A percentile compares a stretch with the other conserved stretches of the same genome.
phyloP scores from a whole-genome alignment of 1,140 invertebrate genomes.

The Oryzaephilus surinamensis region DNA sequence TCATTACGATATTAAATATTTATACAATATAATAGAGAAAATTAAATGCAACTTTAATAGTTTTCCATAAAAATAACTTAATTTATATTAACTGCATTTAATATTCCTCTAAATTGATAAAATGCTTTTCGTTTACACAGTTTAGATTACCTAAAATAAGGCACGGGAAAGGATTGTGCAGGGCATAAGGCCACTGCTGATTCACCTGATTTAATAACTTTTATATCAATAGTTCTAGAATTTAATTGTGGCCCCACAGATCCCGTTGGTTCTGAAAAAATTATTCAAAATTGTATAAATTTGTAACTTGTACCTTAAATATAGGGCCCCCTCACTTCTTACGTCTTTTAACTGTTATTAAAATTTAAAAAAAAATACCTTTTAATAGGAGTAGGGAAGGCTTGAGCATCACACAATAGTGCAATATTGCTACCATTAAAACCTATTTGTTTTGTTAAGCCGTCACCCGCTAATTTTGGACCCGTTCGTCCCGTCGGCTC shows the following conservation, averaged over 20 bases:
- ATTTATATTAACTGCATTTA: no score
- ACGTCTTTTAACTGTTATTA: not conserved
- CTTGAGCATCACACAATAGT: constrained; percentile 56
- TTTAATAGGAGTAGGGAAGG: constrained; percentile 45
- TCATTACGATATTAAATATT: no score
- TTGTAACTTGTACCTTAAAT: constrained; percentile 1
- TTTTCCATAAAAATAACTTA: no score
- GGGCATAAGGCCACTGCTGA: constrained; percentile 43
- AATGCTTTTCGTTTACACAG: no score
- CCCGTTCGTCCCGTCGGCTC: constrained; percentile 50
- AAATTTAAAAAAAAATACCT: constrained; percentile 39
- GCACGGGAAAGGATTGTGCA: constrained; percentile 55
- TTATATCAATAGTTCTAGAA: constrained; percentile 39
- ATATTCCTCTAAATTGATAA: no score
- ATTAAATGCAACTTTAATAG: no score
- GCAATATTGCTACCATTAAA: constrained; percentile 28
- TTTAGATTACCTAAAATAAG: constrained; percentile 47
- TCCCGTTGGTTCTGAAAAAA: constrained; percentile 42
- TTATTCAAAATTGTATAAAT: constrained; percentile 7
- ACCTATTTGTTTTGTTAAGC: constrained; percentile 42
- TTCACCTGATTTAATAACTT: constrained; percentile 26
- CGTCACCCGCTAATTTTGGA: constrained; percentile 49
- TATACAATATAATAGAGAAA: no score
- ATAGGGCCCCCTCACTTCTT: not conserved
- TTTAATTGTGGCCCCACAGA: constrained; percentile 36